A percentile compares a stretch with the other conserved stretches of the same genome.
Conservation (phyloP, 2,113 vertebrate species). For the Lontra canadensis region DNA sequence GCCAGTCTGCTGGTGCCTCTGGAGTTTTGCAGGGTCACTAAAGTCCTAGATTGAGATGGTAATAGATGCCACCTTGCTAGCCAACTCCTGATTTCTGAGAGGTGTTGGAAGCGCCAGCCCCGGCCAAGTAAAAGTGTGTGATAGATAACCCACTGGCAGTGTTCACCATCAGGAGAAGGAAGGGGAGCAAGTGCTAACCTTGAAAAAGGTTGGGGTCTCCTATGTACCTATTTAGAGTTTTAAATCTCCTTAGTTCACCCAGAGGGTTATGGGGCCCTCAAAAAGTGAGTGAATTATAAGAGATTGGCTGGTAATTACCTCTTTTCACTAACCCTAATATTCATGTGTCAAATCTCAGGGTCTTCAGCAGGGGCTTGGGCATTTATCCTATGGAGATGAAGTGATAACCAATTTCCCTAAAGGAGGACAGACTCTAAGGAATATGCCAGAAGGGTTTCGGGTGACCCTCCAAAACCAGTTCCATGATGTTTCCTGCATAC, state of each 20-base stretch:
- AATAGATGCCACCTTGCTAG: background rate
- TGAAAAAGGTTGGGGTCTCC: background rate
- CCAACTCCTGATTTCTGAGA: background rate
- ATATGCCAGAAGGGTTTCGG: background rate
- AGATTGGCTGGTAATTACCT: background rate
- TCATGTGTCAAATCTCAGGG: background rate
- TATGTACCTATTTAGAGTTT: background rate
- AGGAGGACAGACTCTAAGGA: background rate
- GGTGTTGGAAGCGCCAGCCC: background rate
- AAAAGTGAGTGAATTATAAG: background rate
- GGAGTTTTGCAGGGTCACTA: background rate
- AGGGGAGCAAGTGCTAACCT: background rate
- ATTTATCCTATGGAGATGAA: background rate
- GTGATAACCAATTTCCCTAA: background rate
- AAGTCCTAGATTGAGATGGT: background rate
- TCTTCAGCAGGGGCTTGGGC: background rate
- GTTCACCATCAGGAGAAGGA: background rate
- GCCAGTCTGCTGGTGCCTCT: background rate
- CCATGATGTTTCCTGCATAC: background rate
- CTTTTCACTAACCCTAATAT: background rate
- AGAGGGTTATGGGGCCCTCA: background rate
- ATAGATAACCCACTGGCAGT: background rate
- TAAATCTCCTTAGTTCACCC: background rate
- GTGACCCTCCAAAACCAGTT: conserved; percentile 36
- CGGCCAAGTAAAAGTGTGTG: background rate